These are phyloP conservation scores for Cremastobaeus sp. DNA, from an alignment of 2,888 invertebrate species.

Conservation along the genomic window DNA sequence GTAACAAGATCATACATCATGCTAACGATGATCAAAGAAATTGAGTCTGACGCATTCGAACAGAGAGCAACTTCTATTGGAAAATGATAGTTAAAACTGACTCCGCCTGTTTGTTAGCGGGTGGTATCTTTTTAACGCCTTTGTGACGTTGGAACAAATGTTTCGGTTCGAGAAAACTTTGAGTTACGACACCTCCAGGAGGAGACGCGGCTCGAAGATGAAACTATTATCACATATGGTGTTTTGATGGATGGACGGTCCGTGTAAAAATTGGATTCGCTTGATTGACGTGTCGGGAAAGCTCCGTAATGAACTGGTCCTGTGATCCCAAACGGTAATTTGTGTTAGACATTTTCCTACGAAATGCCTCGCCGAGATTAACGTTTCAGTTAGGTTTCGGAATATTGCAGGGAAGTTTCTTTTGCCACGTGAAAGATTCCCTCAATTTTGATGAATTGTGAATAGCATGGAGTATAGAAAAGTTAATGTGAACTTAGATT, in stretches of 20 bases:
- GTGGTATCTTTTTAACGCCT: conserved; percentile 19
- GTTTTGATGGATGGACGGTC: conserved; percentile 40
- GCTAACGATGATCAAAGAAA: conserved; percentile 30
- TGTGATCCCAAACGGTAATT: no score
- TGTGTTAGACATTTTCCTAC: neutral
- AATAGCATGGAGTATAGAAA: conserved; percentile 37
- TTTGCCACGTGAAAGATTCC: conserved; percentile 31
- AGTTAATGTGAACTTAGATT: conserved; percentile 55
- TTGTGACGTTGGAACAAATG: conserved; percentile 34
- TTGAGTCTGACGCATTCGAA: conserved; percentile 42
- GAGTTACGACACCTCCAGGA: conserved; percentile 28
- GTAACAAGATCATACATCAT: conserved; percentile 32
- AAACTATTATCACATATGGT: conserved; percentile 42
- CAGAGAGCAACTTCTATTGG: conserved; percentile 46
- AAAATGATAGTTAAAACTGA: conserved; percentile 33
- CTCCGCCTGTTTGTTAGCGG: conserved; percentile 18
- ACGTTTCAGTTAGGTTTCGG: conserved; percentile 2
- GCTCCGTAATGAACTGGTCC: conserved; percentile 15
- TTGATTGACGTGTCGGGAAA: neutral
- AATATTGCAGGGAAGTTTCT: no score
- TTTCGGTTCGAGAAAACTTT: conserved; percentile 10
- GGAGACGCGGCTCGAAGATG: conserved; percentile 26
- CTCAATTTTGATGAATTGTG: conserved; percentile 30
- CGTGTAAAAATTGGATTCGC: conserved; percentile 30
- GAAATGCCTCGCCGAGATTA: conserved; percentile 2